phyloP scores from a whole-genome alignment of 1,140 invertebrate genomes.

The Zaprionus taronus region DNA sequence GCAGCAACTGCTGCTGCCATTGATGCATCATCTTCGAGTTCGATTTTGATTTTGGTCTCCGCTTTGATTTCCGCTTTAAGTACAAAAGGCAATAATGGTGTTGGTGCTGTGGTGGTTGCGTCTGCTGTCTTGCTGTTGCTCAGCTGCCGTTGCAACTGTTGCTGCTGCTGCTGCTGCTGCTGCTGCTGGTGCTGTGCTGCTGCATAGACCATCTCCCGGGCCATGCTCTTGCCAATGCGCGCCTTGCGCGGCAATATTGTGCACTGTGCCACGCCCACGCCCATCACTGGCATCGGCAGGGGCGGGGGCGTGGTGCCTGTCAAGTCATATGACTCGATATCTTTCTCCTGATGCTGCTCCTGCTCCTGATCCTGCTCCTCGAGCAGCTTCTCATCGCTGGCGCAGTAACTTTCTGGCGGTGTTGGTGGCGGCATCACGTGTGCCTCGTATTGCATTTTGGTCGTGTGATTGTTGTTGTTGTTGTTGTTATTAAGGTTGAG shows the following conservation, averaged over 20 bases:
- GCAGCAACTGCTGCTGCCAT: conserved; percentile 46
- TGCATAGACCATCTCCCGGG: conserved; percentile 85
- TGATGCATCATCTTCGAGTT: conserved; percentile 70
- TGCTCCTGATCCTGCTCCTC: conserved; percentile 56
- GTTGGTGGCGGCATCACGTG: conserved; percentile 79
- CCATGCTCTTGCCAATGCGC: conserved; percentile 89
- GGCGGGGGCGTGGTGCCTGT: conserved; percentile 60
- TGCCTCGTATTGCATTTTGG: conserved; percentile 79
- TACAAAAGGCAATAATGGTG: conserved; percentile 74
- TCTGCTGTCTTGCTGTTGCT: conserved; percentile 13
- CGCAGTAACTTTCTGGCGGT: conserved; percentile 76
- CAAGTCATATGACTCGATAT: conserved; percentile 74
- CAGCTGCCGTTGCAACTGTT: conserved; percentile 30
- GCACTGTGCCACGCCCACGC: too few species aligned
- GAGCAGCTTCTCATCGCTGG: conserved; percentile 71
- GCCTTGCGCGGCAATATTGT: conserved; percentile 85
- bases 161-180: conserved; percentile 19
- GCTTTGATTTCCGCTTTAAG: conserved; percentile 84
- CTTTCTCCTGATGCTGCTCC: conserved; percentile 21
- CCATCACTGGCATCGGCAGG: not conserved
- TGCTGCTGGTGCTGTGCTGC: conserved; percentile 52
- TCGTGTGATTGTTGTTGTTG: conserved; percentile 43
- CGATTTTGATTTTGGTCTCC: conserved; percentile 84
- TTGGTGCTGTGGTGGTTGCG: conserved; percentile 33
- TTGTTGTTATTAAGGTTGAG: conserved; percentile 50